phyloP scores from a whole-genome alignment of 2,797 vertebrate species.

The Aphelocoma californica region DNA sequence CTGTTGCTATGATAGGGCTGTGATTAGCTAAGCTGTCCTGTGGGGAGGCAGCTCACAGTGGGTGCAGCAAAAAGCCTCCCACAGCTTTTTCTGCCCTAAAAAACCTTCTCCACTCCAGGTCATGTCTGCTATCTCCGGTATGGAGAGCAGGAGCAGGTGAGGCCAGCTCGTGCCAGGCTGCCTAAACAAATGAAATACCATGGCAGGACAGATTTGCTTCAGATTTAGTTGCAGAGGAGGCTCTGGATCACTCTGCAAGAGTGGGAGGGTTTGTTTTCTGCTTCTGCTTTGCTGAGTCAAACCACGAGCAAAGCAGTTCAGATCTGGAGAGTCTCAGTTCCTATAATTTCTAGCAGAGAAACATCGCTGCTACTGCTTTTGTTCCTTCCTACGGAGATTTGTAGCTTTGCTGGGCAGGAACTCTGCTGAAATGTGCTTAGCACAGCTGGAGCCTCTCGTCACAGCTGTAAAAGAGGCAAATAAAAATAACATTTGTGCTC shows the following conservation, averaged over 20 bases:
- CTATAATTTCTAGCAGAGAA: neutral
- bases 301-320: neutral
- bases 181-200: neutral
- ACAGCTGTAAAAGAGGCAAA: constrained; percentile 63
- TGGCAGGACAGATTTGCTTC: neutral
- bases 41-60: neutral
- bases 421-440: constrained; percentile 50
- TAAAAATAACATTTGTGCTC: constrained; percentile 61
- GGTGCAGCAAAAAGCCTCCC: neutral
- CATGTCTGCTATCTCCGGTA: neutral
- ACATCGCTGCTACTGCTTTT: neutral
- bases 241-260: neutral
- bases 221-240: neutral
- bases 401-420: constrained; percentile 46
- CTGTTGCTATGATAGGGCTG: neutral
- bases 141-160: neutral
- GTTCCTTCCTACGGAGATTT: constrained; percentile 35
- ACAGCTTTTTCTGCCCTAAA: neutral
- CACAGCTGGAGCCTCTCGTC: constrained; percentile 40
- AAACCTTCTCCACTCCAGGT: neutral
- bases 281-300: constrained; percentile 14
- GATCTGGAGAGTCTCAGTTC: neutral
- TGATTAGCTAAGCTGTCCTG: neutral
- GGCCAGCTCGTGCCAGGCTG: neutral
- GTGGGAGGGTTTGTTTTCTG: neutral